Evolutionary conservation across 1,140 invertebrate species (phyloP).

Genomic region (Probaryconus sp.): DNA sequence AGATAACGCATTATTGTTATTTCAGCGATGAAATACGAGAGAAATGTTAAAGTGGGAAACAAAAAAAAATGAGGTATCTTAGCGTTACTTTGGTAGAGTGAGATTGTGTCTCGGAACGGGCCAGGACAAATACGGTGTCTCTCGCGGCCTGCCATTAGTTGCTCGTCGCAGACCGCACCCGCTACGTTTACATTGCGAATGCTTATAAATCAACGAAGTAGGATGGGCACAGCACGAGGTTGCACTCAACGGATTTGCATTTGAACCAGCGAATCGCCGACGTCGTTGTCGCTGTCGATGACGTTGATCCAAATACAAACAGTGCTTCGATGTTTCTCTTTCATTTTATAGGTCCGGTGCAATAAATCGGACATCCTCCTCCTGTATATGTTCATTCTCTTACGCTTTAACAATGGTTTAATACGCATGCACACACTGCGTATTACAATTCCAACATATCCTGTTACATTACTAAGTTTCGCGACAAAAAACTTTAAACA

Average conservation of each 20-base stretch:
- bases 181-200: slow-evolving; percentile 23
- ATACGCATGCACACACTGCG: background rate
- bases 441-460: slow-evolving; percentile 1
- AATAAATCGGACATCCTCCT: slow-evolving; percentile 40
- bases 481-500: too few species aligned
- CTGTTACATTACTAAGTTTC: background rate
- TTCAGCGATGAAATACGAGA: too few species aligned
- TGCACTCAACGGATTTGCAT: slow-evolving; percentile 62
- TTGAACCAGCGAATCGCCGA: slow-evolving; percentile 39
- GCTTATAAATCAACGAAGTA: slow-evolving; percentile 53
- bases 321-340: slow-evolving; percentile 56
- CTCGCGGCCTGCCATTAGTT: slow-evolving; percentile 12
- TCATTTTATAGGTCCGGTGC: slow-evolving; percentile 32
- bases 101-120: slow-evolving; percentile 12
- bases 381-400: slow-evolving; percentile 9
- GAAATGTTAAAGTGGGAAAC: too few species aligned
- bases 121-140: slow-evolving; percentile 16
- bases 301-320: slow-evolving; percentile 53
- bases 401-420: slow-evolving; percentile 2
- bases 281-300: slow-evolving; percentile 45
- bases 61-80: background rate
- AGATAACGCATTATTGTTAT: too few species aligned
- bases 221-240: slow-evolving; percentile 39
- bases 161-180: slow-evolving; percentile 28
- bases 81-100: slow-evolving; percentile 1